Conservation (phyloP, 2,888 invertebrate genomes). For the Portevinia maculata region DNA sequence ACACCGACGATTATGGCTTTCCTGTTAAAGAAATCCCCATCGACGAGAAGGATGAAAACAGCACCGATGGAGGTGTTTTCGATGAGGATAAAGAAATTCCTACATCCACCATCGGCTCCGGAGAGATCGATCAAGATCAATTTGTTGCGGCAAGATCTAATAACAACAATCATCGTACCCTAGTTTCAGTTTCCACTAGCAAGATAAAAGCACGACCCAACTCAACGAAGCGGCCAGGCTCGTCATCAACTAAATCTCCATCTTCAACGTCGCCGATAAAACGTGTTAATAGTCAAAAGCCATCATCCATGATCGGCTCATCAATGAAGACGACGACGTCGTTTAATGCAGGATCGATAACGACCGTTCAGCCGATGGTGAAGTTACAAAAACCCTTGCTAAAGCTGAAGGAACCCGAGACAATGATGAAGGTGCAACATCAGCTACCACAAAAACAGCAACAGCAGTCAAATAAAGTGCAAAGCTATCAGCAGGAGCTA, state of each 20-base stretch:
- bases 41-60: conserved; percentile 43
- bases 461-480: conserved; percentile 59
- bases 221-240: conserved; percentile 69
- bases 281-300: conserved; percentile 76
- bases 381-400: conserved; percentile 60
- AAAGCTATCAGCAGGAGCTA: conserved; percentile 67
- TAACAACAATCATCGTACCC: conserved; percentile 80
- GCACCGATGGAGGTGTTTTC: conserved; percentile 44
- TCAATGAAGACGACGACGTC: conserved; percentile 74
- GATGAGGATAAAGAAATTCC: conserved; percentile 61
- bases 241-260: conserved; percentile 77
- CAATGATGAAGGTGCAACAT: conserved; percentile 71
- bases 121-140: conserved; percentile 76
- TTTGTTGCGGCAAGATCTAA: conserved; percentile 81
- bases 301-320: conserved; percentile 64
- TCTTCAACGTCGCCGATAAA: conserved; percentile 76
- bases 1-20: conserved; percentile 77
- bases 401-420: conserved; percentile 55
- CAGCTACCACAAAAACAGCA: conserved; percentile 75
- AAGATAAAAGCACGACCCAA: conserved; percentile 76
- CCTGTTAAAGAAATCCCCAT: conserved; percentile 72
- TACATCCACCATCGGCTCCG: conserved; percentile 68
- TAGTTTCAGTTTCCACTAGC: conserved; percentile 79
- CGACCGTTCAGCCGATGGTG: conserved; percentile 67
- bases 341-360: conserved; percentile 62